These are phyloP conservation scores for Yasuhikotakia modesta DNA, from an alignment of 2,797 vertebrate genomes.

Conservation along the genomic window DNA sequence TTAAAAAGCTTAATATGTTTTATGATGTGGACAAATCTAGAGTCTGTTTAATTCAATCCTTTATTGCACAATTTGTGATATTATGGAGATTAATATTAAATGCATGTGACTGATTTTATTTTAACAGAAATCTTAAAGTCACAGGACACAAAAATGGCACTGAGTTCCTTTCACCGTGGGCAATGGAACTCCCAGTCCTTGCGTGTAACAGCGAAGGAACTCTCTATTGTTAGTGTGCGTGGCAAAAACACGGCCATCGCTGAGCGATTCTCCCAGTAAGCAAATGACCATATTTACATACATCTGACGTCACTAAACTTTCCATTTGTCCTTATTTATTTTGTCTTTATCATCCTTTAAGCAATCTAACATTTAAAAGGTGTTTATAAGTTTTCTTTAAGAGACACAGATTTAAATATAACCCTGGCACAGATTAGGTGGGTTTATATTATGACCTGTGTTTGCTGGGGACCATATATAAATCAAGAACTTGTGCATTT, in stretches of 20 bases:
- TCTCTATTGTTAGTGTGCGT: slow-evolving; percentile 84
- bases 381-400: background rate
- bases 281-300: slow-evolving; percentile 40
- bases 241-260: slow-evolving; percentile 84
- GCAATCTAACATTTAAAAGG: background rate
- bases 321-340: background rate
- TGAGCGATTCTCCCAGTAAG: slow-evolving; percentile 92
- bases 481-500: background rate
- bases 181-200: slow-evolving; percentile 90
- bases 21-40: too few species aligned
- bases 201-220: slow-evolving; percentile 90
- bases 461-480: slow-evolving; percentile 2
- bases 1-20: too few species aligned
- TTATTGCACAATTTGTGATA: too few species aligned
- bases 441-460: background rate
- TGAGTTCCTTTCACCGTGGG: slow-evolving; percentile 83
- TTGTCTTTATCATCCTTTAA: background rate
- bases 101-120: background rate
- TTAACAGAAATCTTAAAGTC: background rate
- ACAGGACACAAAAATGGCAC: slow-evolving; percentile 77
- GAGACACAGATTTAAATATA: too few species aligned
- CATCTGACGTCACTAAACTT: background rate
- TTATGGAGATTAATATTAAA: too few species aligned
- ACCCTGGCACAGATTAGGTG: background rate
- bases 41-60: too few species aligned